Percentiles rank a stretch among this genome's conserved stretches.
These are phyloP conservation scores for Antechinus flavipes DNA, from an alignment of 2,113 vertebrate species.

Conservation along the genomic window DNA sequence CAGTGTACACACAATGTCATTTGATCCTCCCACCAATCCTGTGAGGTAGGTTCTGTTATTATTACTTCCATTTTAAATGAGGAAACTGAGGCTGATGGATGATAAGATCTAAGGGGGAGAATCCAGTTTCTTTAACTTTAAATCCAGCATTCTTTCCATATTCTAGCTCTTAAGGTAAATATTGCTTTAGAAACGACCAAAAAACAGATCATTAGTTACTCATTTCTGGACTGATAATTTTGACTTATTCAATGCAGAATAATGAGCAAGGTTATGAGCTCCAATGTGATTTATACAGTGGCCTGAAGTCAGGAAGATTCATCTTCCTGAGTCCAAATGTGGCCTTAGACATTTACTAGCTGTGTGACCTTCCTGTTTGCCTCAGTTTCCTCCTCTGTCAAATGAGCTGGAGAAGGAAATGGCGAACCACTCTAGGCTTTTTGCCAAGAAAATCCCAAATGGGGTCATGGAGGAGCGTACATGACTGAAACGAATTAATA, in stretches of 20 bases:
- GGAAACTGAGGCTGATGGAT: not conserved
- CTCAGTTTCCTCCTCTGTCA: not conserved
- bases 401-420: not conserved
- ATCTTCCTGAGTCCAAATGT: not conserved
- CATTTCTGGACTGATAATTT: not conserved
- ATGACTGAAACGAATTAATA: not conserved
- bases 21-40: not conserved
- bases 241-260: not conserved
- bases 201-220: not conserved
- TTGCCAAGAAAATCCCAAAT: not conserved
- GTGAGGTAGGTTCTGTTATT: not conserved
- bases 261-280: not conserved
- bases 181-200: not conserved
- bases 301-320: not conserved
- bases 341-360: not conserved
- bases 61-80: not conserved
- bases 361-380: not conserved
- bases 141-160: not conserved
- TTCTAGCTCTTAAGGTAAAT: not conserved
- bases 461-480: not conserved
- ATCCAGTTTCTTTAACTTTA: too few species aligned
- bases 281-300: not conserved
- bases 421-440: not conserved
- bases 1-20: not conserved
- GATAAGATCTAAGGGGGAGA: not conserved